A percentile compares a stretch with the other conserved stretches of the same genome.
phyloP scores from a whole-genome alignment of 2,113 vertebrate species.

The Syngnathus scovelli region DNA sequence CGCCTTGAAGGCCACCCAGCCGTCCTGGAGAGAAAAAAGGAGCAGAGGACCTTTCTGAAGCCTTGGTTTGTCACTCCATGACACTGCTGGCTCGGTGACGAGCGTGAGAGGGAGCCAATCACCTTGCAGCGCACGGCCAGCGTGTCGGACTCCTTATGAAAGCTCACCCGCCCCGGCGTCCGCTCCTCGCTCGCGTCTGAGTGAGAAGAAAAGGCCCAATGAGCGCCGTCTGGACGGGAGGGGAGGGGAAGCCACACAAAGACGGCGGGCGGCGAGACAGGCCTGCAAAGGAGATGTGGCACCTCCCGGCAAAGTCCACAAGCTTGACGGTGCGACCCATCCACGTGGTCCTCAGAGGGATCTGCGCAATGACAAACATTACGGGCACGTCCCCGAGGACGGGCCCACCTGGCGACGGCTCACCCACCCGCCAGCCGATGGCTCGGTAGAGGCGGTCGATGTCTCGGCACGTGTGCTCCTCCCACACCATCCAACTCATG shows the following conservation, averaged over 20 bases:
- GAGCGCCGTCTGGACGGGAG: background rate
- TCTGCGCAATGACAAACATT: conserved; percentile 58
- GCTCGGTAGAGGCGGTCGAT: conserved; percentile 78
- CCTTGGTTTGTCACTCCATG: too few relatives aligned
- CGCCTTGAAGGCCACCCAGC: conserved; percentile 82
- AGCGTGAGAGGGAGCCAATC: too few relatives aligned
- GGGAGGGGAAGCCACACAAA: background rate
- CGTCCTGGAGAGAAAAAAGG: conserved; percentile 69
- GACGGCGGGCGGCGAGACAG: background rate
- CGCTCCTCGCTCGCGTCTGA: background rate
- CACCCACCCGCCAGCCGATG: conserved; percentile 80
- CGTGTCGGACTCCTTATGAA: conserved; percentile 70
- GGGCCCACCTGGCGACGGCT: conserved; percentile 81
- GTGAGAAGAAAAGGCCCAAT: background rate
- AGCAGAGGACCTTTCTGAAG: too few relatives aligned
- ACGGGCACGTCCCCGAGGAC: too few relatives aligned
- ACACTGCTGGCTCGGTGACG: too few relatives aligned
- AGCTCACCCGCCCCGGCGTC: conserved; percentile 77
- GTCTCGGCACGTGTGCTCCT: conserved; percentile 83
- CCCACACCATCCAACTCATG: conserved; percentile 87
- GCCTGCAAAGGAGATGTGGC: conserved; percentile 67
- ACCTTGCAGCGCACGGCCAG: conserved; percentile 88
- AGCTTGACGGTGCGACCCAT: conserved; percentile 80
- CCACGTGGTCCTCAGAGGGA: conserved; percentile 84
- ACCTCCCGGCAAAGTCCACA: conserved; percentile 79